These are phyloP conservation scores for Machaerirhynchus nigripectus DNA, from an alignment of 2,113 vertebrate species.

Conservation along the genomic window DNA sequence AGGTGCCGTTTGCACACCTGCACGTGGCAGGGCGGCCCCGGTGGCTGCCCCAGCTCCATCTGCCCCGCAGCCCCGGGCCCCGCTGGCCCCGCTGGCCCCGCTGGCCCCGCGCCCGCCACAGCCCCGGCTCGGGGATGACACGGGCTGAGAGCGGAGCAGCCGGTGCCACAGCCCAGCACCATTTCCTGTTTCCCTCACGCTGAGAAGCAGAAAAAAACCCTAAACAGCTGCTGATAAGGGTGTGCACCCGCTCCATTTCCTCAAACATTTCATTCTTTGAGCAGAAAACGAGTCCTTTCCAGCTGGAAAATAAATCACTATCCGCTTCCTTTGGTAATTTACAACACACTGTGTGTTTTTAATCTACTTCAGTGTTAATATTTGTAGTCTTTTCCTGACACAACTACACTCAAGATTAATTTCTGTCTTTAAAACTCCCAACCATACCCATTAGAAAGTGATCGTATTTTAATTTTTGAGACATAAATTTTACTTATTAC, in stretches of 20 bases:
- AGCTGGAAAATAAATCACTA: slow-evolving; percentile 19
- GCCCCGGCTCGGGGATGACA: neutral
- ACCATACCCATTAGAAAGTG: neutral
- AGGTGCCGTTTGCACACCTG: neutral
- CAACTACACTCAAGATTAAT: neutral
- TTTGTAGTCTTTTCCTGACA: neutral
- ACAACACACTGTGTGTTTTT: neutral
- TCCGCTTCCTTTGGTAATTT: neutral
- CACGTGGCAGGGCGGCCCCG: neutral
- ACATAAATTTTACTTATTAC: neutral
- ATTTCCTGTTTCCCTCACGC: neutral
- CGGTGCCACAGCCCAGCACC: neutral
- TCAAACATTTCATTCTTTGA: neutral
- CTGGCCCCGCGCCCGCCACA: no score
- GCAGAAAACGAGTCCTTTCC: neutral
- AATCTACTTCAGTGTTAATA: neutral
- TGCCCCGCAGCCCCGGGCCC: neutral
- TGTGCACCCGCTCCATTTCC: neutral
- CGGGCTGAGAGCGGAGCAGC: neutral
- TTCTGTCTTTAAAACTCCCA: neutral
- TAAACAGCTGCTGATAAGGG: neutral
- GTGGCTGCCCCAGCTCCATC: neutral
- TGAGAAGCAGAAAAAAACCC: neutral
- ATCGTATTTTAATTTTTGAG: neutral
- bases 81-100: no score